Evolutionary conservation across 2,797 vertebrate species (phyloP).

Genomic region (Poeciliopsis presidionis): DNA sequence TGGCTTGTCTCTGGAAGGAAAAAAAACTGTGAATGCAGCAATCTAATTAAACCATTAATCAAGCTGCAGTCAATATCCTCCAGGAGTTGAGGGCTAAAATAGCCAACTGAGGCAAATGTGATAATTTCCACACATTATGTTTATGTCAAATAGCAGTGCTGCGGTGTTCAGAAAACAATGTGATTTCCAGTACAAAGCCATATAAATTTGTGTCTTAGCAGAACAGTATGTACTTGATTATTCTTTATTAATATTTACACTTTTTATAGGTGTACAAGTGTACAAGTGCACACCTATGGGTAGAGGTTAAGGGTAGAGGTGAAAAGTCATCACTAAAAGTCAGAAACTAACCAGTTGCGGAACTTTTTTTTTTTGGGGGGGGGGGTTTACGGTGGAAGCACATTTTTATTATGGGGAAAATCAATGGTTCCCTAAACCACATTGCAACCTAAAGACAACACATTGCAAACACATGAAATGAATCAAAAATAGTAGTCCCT

Average conservation of each 20-base stretch:
- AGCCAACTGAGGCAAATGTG: slow-evolving; percentile 42
- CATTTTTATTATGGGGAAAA: slow-evolving; percentile 42
- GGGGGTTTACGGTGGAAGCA: slow-evolving; percentile 23
- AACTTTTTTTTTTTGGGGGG: not conserved
- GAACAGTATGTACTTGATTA: slow-evolving; percentile 15
- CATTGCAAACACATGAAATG: not conserved
- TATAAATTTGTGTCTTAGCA: slow-evolving; percentile 14
- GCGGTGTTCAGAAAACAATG: slow-evolving; percentile 34
- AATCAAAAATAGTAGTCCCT: too few relatives aligned
- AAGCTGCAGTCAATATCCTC: slow-evolving; percentile 57
- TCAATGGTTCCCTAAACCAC: slow-evolving; percentile 16
- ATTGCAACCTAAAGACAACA: not conserved
- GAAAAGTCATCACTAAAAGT: slow-evolving; percentile 19
- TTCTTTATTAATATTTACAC: slow-evolving; percentile 31
- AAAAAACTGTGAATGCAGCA: slow-evolving; percentile 60
- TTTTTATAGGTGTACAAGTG: slow-evolving; percentile 35
- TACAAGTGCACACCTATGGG: not conserved
- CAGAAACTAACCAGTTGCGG: slow-evolving; percentile 35
- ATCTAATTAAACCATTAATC: slow-evolving; percentile 75
- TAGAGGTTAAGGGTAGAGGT: slow-evolving; percentile 36
- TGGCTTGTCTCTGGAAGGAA: slow-evolving; percentile 64
- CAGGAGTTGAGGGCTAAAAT: slow-evolving; percentile 45
- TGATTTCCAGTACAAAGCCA: not conserved
- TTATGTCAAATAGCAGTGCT: slow-evolving; percentile 27
- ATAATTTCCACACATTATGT: slow-evolving; percentile 32